These are phyloP conservation scores for Xanthorhoe spadicearia DNA, from an alignment of 2,888 invertebrate species.

Conservation along the genomic window DNA sequence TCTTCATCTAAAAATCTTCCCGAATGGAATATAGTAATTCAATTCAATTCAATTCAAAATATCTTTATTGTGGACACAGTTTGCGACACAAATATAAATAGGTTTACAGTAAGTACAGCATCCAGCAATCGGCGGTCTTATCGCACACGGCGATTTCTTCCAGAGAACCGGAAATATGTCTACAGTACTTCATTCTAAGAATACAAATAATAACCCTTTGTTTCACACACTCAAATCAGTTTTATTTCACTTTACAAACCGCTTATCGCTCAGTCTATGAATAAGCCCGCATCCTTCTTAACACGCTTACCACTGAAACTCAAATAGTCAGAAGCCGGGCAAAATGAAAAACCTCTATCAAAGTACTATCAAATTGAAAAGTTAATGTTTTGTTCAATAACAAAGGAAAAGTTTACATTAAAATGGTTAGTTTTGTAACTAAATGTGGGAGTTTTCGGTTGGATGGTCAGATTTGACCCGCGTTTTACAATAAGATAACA, in stretches of 20 bases:
- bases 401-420: conserved; percentile 31
- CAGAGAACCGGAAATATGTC: too few relatives aligned
- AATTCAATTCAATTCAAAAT: too few relatives aligned
- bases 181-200: too few relatives aligned
- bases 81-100: too few relatives aligned
- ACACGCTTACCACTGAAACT: conserved; percentile 45
- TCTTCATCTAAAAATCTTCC: too few relatives aligned
- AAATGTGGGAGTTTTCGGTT: conserved; percentile 13
- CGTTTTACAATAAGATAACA: neutral
- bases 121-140: too few relatives aligned
- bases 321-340: conserved; percentile 51
- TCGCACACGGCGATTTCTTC: too few relatives aligned
- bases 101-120: too few relatives aligned
- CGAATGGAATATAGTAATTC: too few relatives aligned
- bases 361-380: conserved; percentile 51
- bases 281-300: conserved; percentile 36
- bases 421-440: conserved; percentile 20
- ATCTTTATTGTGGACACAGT: too few relatives aligned
- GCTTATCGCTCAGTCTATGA: conserved; percentile 6
- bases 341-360: conserved; percentile 51
- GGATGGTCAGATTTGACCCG: neutral
- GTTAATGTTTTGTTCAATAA: conserved; percentile 36
- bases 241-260: neutral
- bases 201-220: too few relatives aligned
- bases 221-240: too few relatives aligned